Base-by-base conservation (phyloP, 2,888 invertebrate genomes). In the Cerastoderma edule region DNA sequence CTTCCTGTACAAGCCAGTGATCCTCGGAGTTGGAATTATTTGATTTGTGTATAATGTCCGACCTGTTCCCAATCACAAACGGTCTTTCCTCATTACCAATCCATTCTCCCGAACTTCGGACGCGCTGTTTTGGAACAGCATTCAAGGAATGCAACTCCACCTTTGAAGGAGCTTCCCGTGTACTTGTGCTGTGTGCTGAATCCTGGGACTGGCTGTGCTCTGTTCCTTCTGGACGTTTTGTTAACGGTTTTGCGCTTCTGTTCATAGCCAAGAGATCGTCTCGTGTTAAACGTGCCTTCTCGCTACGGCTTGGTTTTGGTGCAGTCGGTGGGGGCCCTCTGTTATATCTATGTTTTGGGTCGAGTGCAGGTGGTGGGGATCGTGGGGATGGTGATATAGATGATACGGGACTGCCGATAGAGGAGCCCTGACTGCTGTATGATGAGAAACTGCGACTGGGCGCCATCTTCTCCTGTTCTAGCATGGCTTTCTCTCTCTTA, bases 1-100 rank as follows among this genome's bases (percentile, higher is more conserved):
- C 97, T 92, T 98, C 98, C 95, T 97, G 94, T 0, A 97, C 95
- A n/a, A 98, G 94, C 98, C 98, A 98, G 91, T 98, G 97, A 87
- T 97, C 86, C 39, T 88, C 83, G 16, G 88, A 78, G 44, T 80
- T 85, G 6, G 82, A 75, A 69, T 83, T 84, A 64, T 85, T 83
- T 54, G 81, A 79, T 60, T 74, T 54, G 65, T 84, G 83, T 79
- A 86, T 86, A 33, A 84, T 54, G 56, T 89, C 86, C 19, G 87
- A 85, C 60, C 85, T 69, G 0, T 82, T 78, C 69, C 76, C 79
- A 57, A 83, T 78, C 56, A 78, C 76, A 69, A 81, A 76, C n/a
- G 78, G 77, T 70, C 65, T 69, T 1, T 75, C 76, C 2, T 75
- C 70, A 16, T 74, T 76, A 28, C 79, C 79, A 19, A 80, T 80